A percentile compares a stretch with the other conserved stretches of the same genome.
These are phyloP conservation scores for Carcharodon carcharias DNA, from an alignment of 2,797 vertebrate genomes.

Conservation along the genomic window DNA sequence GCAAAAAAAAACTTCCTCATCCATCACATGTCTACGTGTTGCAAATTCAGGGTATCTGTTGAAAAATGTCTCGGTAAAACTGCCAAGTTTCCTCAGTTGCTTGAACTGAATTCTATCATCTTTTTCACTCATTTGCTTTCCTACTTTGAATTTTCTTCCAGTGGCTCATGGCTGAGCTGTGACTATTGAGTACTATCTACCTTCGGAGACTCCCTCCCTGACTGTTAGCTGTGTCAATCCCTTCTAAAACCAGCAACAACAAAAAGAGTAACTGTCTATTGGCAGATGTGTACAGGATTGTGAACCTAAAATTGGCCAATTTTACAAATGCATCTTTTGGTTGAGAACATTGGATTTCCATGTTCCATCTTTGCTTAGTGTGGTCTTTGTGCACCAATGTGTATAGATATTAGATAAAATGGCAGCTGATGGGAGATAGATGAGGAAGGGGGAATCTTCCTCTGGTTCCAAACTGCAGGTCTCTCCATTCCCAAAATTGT, in stretches of 20 bases:
- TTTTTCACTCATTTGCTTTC: not conserved
- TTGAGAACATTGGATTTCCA: not conserved
- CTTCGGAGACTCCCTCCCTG: no score
- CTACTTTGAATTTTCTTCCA: not conserved
- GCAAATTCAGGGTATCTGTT: conserved; percentile 25
- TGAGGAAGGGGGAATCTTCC: not conserved
- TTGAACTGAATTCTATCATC: not conserved
- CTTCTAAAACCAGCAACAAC: not conserved
- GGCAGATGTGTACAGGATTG: not conserved
- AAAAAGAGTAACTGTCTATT: not conserved
- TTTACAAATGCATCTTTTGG: not conserved
- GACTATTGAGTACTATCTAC: not conserved
- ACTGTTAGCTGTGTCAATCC: not conserved
- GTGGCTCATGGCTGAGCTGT: not conserved
- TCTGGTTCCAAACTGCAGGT: not conserved
- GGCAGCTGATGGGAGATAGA: not conserved
- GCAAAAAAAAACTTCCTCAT: not conserved
- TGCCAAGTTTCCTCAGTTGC: not conserved
- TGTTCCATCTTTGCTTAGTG: not conserved
- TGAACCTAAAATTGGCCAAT: not conserved
- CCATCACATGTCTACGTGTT: not conserved
- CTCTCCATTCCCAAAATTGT: not conserved
- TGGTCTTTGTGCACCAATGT: not conserved
- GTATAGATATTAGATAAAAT: not conserved
- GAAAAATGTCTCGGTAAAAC: not conserved